Evolutionary conservation across 2,888 invertebrate genomes (phyloP).

Genomic region (Seira musarum): DNA sequence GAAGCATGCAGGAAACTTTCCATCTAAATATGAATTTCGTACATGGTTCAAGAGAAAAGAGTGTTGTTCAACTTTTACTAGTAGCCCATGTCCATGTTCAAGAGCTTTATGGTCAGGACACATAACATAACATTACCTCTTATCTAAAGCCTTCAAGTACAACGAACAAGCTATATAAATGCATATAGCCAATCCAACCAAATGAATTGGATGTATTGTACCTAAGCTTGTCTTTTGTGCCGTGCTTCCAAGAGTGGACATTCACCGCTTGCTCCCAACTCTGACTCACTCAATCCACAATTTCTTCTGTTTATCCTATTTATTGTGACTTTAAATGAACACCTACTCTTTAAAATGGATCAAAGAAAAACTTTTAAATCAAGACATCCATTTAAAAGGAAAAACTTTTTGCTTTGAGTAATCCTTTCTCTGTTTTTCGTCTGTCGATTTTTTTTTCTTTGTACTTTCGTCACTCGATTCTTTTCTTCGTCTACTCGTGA

Average conservation of each 20-base stretch:
- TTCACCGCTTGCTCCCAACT: no score
- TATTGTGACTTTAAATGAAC: neutral
- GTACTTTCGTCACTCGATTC: neutral
- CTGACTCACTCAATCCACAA: neutral
- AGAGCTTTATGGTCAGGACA: no score
- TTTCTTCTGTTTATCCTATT: neutral
- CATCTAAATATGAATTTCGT: neutral
- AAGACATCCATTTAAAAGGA: neutral
- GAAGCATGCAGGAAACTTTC: neutral
- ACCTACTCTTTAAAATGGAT: neutral
- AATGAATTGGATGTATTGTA: no score
- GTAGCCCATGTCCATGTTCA: neutral
- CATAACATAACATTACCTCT: no score
- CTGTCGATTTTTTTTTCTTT: neutral
- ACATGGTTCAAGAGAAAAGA: neutral
- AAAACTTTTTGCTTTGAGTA: neutral
- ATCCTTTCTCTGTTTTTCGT: neutral
- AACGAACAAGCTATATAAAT: no score
- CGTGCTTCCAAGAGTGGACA: no score
- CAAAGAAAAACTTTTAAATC: slow-evolving; percentile 1
- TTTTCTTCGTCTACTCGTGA: neutral
- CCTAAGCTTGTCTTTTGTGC: no score
- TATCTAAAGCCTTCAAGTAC: no score
- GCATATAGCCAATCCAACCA: no score
- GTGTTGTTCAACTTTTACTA: neutral